Base-by-base conservation (phyloP, 2,888 invertebrate species). In the Clepsis dumicolana region DNA sequence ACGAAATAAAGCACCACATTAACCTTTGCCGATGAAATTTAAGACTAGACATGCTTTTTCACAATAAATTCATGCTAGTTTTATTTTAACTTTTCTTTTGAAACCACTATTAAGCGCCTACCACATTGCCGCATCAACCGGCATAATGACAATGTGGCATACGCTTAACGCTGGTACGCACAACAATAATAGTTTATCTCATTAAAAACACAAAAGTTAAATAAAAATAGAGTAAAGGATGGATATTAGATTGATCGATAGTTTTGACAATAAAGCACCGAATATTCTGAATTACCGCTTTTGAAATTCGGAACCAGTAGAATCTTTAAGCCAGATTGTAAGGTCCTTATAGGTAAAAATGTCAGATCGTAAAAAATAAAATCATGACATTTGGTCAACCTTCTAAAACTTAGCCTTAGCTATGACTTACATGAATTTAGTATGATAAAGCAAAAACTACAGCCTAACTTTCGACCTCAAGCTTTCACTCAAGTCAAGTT, bases 1-100 rank as follows among this genome's bases (percentile, higher is more conserved):
- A 84, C 83, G 74, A 79, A 81, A 80, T 77, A 74, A 83, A 86
- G 85, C 85, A 84, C 86, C 86, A 75, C 77, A 59, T 74, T 75
- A 70, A 24, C 16, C 12, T n/a, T 21, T 32, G 77, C 73, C 75
- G 48, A 48, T 12, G 18, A 48, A 12, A 21, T 48, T 48, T 21
- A 48, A 21, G 48, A 48, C 48, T 48, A 48, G 48, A 21, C 4
- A 21, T 12, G 48, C 48, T 10, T 48, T 48, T 21, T 12, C 48
- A 4, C 21, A 21, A 18, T 18, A 48, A 48, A 48, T 21, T 48
- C 48, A 48, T n/a, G 21, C 10, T 12, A 21, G 21, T 10, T 48
- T 48, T n/a, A n/a, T n/a, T n/a, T n/a, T 1, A 12, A 12, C 35
- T 35, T 1, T 35, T 35, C 12, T 44, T 29, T 29, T 29, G 3